Evolutionary conservation across 2,113 vertebrate species (phyloP).

Genomic region (Sula dactylatra): DNA sequence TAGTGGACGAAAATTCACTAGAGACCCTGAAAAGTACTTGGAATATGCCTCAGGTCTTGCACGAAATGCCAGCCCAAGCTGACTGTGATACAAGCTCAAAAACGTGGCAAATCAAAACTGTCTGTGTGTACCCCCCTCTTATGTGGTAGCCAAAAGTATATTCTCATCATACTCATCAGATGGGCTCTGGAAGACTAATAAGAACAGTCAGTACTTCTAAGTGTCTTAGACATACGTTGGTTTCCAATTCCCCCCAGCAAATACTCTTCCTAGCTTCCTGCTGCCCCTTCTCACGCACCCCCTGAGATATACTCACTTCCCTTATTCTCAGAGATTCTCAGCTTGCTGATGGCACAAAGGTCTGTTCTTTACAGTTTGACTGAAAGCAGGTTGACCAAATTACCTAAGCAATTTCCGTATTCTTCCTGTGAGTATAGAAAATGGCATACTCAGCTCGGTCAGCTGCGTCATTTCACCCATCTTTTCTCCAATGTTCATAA

Average conservation of each 20-base stretch:
- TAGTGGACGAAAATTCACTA: background rate
- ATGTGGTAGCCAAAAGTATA: background rate
- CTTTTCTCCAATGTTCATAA: slow-evolving; percentile 80
- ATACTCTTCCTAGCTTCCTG: background rate
- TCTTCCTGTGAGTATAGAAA: slow-evolving; percentile 89
- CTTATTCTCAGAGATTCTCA: background rate
- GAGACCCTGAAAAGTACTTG: background rate
- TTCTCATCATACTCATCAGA: background rate
- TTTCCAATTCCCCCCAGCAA: background rate
- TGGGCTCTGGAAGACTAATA: background rate
- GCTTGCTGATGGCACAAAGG: background rate
- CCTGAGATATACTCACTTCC: background rate
- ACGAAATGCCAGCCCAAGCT: background rate
- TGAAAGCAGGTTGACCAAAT: background rate
- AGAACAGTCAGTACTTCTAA: background rate
- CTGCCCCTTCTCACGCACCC: background rate
- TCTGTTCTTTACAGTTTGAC: background rate
- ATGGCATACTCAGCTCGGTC: slow-evolving; percentile 85
- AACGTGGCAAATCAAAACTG: background rate
- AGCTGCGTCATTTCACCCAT: slow-evolving; percentile 79
- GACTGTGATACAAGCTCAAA: background rate
- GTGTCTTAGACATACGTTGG: background rate
- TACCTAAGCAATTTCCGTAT: slow-evolving; percentile 85
- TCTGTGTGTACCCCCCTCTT: background rate
- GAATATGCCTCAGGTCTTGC: background rate